Evolutionary conservation across 2,888 invertebrate species (phyloP), one percentile per base, ranked within the genome.

Genomic region (Eustalomyia histrio): DNA sequence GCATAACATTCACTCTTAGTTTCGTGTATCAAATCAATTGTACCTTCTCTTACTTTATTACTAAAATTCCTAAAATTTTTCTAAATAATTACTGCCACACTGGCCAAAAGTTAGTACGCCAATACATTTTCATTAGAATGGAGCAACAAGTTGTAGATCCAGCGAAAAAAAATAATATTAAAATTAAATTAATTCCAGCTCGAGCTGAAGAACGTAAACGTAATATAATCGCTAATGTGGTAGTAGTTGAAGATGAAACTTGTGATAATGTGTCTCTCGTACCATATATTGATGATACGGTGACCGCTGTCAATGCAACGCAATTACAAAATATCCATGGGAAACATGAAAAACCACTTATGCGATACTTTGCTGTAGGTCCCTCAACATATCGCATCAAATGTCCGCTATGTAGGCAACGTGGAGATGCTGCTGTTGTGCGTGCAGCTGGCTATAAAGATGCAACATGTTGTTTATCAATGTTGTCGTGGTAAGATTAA

Each of bases 381-480:
- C 90, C 90, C 0, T 87, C 87, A 67, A 89, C 88, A 33, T 88
- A 88, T 80, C 85, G 86, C 33, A 68, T 89, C 60, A 84, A 86
- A 47, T 90, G 90, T n/a, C 89, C 90, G 2, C 84, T 90, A 61
- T 90, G 90, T 76, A 83, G 84, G n/a, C 85, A 88, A 76, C 80
- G 85, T 47, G 86, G 87, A 39, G 85, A 89, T 78, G 89, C 89
- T 16, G 87, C 89, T 0, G 87, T 89, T 24, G 86, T 89, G 84
- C 84, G 88, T 33, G 86, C 86, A 35, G 86, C 87, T 17, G 87
- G 86, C 21, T 84, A 86, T 63, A 87, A 87, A 83, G 89, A 89
- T 73, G 78, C 85, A 60, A 88, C 84, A 58, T 86, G 86, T 65
- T 87, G 88, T 29, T 81, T 89, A 9, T 89, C 89, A 35, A 50